Conservation (phyloP, 2,113 vertebrate genomes). For the Platysteira castanea region DNA sequence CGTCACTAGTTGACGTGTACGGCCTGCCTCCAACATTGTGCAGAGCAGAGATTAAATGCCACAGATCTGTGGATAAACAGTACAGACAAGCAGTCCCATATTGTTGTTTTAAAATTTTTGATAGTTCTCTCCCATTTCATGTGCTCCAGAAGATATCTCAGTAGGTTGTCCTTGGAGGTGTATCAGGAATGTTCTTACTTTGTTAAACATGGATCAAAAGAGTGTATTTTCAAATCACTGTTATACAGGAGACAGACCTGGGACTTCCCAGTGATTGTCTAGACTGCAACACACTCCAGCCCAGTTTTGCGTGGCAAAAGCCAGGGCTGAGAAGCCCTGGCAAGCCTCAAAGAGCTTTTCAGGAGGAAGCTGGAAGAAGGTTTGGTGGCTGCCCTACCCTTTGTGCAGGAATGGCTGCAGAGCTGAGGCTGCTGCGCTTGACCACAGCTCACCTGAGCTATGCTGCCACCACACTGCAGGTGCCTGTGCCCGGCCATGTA, state of each 20-base stretch:
- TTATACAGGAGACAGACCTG: not conserved
- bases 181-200: not conserved
- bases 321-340: accelerated
- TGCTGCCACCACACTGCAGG: not conserved
- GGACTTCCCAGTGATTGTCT: not conserved
- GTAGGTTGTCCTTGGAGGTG: not conserved
- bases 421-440: not conserved
- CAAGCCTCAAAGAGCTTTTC: not conserved
- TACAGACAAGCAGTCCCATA: not conserved
- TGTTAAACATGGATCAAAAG: not conserved
- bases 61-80: not conserved
- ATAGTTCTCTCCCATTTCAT: not conserved
- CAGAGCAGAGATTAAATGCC: not conserved
- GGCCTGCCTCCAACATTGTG: accelerated
- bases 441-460: not conserved
- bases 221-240: not conserved
- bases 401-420: not conserved
- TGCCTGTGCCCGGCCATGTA: accelerated
- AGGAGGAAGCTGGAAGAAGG: not conserved
- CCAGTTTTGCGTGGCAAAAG: not conserved
- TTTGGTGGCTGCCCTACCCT: not conserved
- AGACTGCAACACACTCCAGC: not conserved
- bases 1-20: not conserved
- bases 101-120: not conserved
- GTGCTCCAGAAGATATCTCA: not conserved